Evolutionary conservation across 2,113 vertebrate species (phyloP).

Genomic region (Nestor notabilis): DNA sequence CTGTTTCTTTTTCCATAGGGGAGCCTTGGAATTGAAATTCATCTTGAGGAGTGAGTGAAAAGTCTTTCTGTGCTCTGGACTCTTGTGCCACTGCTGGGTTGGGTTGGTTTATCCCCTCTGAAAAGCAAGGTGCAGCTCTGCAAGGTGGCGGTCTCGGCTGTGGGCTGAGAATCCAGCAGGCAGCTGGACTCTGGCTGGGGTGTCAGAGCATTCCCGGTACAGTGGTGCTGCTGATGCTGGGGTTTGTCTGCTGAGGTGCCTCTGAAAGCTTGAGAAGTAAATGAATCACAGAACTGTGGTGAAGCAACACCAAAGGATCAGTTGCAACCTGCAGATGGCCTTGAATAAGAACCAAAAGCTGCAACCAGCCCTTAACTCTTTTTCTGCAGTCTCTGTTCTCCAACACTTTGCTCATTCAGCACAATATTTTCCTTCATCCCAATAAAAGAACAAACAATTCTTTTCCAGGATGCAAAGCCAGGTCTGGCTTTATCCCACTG

Average conservation of each 20-base stretch:
- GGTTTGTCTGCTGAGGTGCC: background rate
- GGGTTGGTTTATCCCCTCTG: background rate
- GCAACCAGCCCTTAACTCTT: background rate
- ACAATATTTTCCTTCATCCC: background rate
- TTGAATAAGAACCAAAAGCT: background rate
- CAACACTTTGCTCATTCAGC: background rate
- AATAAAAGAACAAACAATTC: background rate
- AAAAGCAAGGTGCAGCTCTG: background rate
- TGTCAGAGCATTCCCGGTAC: background rate
- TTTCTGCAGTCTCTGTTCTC: background rate
- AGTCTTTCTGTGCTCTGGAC: background rate
- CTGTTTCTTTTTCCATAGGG: background rate
- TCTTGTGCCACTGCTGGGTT: background rate
- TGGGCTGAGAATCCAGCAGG: too few relatives aligned
- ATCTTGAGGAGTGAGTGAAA: background rate
- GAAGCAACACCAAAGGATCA: background rate
- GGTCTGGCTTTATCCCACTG: background rate
- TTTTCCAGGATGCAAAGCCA: background rate
- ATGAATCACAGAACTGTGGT: background rate
- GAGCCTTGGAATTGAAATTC: background rate
- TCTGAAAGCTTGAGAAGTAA: background rate
- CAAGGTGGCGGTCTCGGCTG: background rate
- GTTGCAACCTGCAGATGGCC: background rate
- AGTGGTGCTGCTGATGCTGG: rapidly evolving
- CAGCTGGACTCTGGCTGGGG: background rate